A percentile compares a stretch with the other conserved stretches of the same genome.
Conservation (phyloP, 2,888 invertebrate genomes). For the Sclerodermus sp. region DNA sequence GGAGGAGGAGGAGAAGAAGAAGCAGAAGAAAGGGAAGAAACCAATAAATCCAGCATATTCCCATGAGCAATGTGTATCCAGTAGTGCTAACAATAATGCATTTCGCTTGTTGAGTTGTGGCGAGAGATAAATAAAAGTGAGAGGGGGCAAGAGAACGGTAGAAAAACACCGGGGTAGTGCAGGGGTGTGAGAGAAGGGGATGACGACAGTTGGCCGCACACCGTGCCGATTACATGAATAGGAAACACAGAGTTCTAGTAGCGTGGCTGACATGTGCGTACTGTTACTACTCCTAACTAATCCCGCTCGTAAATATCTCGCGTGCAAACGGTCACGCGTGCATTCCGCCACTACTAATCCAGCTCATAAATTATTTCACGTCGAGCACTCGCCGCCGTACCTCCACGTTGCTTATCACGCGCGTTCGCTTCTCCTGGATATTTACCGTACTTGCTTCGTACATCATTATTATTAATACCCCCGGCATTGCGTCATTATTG, state of each 20-base stretch:
- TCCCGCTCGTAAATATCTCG: conserved; percentile 7
- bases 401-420: background rate
- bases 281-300: conserved; percentile 10
- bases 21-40: too few relatives aligned
- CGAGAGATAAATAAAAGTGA: background rate
- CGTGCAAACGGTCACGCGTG: conserved; percentile 1
- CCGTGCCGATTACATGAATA: background rate
- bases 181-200: background rate
- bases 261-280: background rate
- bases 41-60: too few relatives aligned
- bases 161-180: too few relatives aligned
- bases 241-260: background rate
- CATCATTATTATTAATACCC: too few relatives aligned
- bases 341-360: conserved; percentile 4
- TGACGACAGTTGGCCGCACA: background rate
- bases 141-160: background rate
- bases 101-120: background rate
- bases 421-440: background rate
- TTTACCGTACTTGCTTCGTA: too few relatives aligned
- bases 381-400: background rate
- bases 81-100: too few relatives aligned
- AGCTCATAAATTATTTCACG: conserved; percentile 3
- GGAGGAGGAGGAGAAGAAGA: too few relatives aligned
- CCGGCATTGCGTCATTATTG: too few relatives aligned
- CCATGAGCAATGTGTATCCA: too few relatives aligned